Base-by-base conservation (phyloP, 2,113 vertebrate genomes). In the Recurvirostra avosetta region DNA sequence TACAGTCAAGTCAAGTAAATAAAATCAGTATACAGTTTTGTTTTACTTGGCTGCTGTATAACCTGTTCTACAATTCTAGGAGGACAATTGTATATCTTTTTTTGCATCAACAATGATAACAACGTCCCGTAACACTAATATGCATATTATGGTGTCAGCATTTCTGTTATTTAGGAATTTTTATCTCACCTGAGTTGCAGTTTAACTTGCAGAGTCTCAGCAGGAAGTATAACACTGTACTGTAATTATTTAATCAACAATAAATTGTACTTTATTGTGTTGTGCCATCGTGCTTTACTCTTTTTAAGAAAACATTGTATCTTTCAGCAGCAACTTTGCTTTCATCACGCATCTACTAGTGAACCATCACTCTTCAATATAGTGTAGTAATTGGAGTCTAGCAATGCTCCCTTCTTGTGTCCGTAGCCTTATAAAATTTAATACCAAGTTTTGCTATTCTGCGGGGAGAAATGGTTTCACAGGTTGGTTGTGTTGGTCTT, bases 111-210 rank as follows among this genome's bases (percentile, higher is more conserved):
- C 21, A 56, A 22, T 3, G 21, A 49, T 92, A 92, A 67, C 36
- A 92, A 59, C 40, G 92, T 50, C 76, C 49, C 79, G 43, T 29
- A 66, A 71, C 36, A 20, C 43, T 83, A 81, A 81, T 68, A 70
- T 85, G 49, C 72, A 61, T 91, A 85, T 59, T 90, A 53, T 79
- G 12, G 27, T 43, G 36, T 93, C 74, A 96, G 78, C 65, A 53
- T 85, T 94, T 97, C 79, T 82, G 38, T 88, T 95, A 58, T 87
- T 93, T 65, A 87, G 47, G 56, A 94, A 78, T 91, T 92, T 71
- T 41, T 77, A 45, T 78, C 83, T 97, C 52, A 74, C 72, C 58
- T 82, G 59, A 83, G 25, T 79, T 96, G 73, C 76, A 91, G 72
- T 41, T 95, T 92, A 86, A 52, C 50, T 96, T 79, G 45, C 62